Base-by-base conservation (phyloP, 2,113 vertebrate species). In the Pandion haliaetus region DNA sequence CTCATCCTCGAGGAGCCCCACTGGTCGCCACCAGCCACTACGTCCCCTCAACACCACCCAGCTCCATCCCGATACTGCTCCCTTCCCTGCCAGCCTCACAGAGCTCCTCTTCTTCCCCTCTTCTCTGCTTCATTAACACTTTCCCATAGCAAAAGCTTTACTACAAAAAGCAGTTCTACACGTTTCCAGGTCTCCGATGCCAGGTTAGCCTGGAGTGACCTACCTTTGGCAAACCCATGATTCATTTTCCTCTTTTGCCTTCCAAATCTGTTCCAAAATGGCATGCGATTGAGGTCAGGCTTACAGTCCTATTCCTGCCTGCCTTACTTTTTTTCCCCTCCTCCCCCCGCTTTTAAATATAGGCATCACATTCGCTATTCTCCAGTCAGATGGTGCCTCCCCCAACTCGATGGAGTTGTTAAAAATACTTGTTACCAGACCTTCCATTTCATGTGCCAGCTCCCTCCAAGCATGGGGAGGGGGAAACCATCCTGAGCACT, bases 311-410 rank as follows among this genome's bases (percentile, higher is more conserved):
- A 93, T 96, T 97, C 96, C 90, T 97, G 96, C 96, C 93, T 96
- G 93, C 74, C 92, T 96, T 87, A 79, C 86, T 91, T 96, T 79
- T 76, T 73, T 61, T 61, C 92, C 92, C 82, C 79, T 95, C 92
- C 95, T 96, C 96, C 95, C 93, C 85, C 93, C 42, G 0, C 74
- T 93, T 96, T 97, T 97, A 97, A 96, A 96, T 97, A 96, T 97
- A 97, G 96, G 95, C 93, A 85, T 11, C 0, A 6, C 85, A 85
- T 94, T 97, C 45, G 74, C 85, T 97, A 25, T 94, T 66, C 95
- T 85, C 92, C 92, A 97, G 96, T 97, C 96, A 97, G 96, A 96
- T 97, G 96, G 96, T 96, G 96, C 96, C 96, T 96, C 96, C 96
- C 93, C 92, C 96, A 96, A 88, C 95, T 96, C 29, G 28, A 69